Percentiles rank a stretch among this genome's conserved stretches.
phyloP scores from a whole-genome alignment of 2,797 vertebrate species.

The Pempheris klunzingeri region DNA sequence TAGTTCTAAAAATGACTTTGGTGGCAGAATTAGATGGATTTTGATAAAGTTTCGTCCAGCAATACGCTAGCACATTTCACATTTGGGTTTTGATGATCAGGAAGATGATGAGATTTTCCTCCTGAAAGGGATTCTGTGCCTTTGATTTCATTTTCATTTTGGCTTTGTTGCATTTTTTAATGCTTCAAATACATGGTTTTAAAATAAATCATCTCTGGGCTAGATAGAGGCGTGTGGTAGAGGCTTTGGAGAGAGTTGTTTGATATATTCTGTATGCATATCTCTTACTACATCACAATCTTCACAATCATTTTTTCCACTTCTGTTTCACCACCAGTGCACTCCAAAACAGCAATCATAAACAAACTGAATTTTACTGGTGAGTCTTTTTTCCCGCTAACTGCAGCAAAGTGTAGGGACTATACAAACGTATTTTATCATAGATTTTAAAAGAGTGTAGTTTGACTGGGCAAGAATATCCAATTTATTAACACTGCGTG shows the following conservation, averaged over 20 bases:
- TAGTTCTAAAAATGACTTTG: slow-evolving; percentile 68
- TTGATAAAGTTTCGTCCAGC: slow-evolving; percentile 73
- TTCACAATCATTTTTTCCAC: slow-evolving; percentile 30
- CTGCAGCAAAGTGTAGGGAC: slow-evolving; percentile 12
- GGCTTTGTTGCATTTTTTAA: slow-evolving; percentile 77
- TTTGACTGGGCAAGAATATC: slow-evolving; percentile 72
- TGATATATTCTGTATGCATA: slow-evolving; percentile 55
- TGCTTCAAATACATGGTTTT: slow-evolving; percentile 78
- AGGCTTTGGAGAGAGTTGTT: slow-evolving; percentile 62
- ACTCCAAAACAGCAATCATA: slow-evolving; percentile 43
- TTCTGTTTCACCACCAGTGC: slow-evolving; percentile 7
- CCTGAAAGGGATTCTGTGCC: slow-evolving; percentile 62
- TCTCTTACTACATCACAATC: slow-evolving; percentile 29
- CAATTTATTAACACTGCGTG: slow-evolving; percentile 81
- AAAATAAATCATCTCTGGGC: slow-evolving; percentile 66
- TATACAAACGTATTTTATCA: slow-evolving; percentile 57
- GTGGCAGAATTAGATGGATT: slow-evolving; percentile 64
- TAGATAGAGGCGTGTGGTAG: slow-evolving; percentile 53
- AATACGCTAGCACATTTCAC: slow-evolving; percentile 61
- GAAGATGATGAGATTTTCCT: slow-evolving; percentile 76
- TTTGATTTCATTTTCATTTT: slow-evolving; percentile 80
- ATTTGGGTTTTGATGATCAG: slow-evolving; percentile 78
- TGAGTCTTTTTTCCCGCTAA: background rate
- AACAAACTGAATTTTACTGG: slow-evolving; percentile 45
- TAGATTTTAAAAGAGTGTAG: slow-evolving; percentile 65